Evolutionary conservation across 1,140 invertebrate genomes (phyloP), one percentile per base, ranked within the genome.

Genomic region (Platorchestia sp.): DNA sequence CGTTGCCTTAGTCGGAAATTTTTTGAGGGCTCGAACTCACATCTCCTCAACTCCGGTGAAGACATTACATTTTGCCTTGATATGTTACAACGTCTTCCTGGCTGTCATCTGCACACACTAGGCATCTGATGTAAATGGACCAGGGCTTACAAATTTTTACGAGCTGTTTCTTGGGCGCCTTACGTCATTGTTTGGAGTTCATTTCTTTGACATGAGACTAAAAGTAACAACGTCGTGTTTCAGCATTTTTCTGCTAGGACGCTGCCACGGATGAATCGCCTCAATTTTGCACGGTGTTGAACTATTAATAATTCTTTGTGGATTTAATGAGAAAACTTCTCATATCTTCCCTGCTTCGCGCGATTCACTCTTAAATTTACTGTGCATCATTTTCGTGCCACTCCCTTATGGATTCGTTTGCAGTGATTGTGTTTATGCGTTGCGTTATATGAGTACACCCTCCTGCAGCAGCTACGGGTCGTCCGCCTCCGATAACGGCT

Each of bases 381-480:
- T 19, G 14, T 75, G 59, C 59, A 36, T 27, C 59, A 51, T 75
- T 75, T 1, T 27, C 10, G 27, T 75, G 36, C 1, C 36, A 3
- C 27, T 75, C 27, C 36, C 1, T 75, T 14, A 14, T 75, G 14
- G 1, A 10, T 75, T 27, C 27, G 59, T 27, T 19, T 75, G 59
- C 47, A n/a, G n/a, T n/a, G n/a, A n/a, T n/a, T 75, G 59, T 75
- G 59, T 75, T 75, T 27, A 22, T 75, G 19, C 6, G 6, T 51
- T 10, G 59, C 27, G 59, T 75, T 75, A 36, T 75, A 75, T 75
- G 59, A 22, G 59, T 3, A 19, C 27, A 75, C 41, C 87, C 41
- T 89, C 87, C 41, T 86, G 86, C 86, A 42, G 87, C 87, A 89
- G 41, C 87, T 42, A 89, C 87, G 87, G 87, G 41, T 89, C 59